phyloP scores from a whole-genome alignment of 2,888 invertebrate genomes.

The Thalpophila matura region DNA sequence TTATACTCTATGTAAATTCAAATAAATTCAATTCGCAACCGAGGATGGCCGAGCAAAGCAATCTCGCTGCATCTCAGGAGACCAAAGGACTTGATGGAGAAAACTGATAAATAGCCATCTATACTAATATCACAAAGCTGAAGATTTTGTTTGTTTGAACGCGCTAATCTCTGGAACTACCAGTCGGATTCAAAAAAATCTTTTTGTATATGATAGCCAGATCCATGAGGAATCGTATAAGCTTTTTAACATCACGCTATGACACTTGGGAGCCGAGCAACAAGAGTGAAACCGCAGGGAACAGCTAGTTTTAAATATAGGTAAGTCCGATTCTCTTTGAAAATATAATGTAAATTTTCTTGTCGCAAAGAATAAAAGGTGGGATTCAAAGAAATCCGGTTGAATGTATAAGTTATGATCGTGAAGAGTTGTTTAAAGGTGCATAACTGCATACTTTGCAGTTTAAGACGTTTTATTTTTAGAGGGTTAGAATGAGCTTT shows the following conservation, averaged over 20 bases:
- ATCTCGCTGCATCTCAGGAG: conserved; percentile 56
- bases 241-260: too few species aligned
- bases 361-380: conserved; percentile 24
- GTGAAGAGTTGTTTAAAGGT: background rate
- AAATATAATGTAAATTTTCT: conserved; percentile 49
- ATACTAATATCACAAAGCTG: too few species aligned
- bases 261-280: too few species aligned
- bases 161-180: too few species aligned
- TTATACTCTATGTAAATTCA: conserved; percentile 51
- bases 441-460: background rate
- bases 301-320: too few species aligned
- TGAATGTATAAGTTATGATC: conserved; percentile 6
- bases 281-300: too few species aligned
- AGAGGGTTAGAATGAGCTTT: background rate
- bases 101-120: conserved; percentile 65
- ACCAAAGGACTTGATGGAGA: conserved; percentile 43
- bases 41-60: conserved; percentile 45
- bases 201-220: too few species aligned
- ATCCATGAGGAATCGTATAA: too few species aligned
- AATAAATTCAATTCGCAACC: conserved; percentile 58
- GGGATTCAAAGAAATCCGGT: conserved; percentile 17
- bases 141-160: too few species aligned
- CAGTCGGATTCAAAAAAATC: too few species aligned
- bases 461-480: background rate
- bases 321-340: conserved; percentile 54